Base-by-base conservation (phyloP, 2,113 vertebrate species). In the Mesoclemmys tuberculata region DNA sequence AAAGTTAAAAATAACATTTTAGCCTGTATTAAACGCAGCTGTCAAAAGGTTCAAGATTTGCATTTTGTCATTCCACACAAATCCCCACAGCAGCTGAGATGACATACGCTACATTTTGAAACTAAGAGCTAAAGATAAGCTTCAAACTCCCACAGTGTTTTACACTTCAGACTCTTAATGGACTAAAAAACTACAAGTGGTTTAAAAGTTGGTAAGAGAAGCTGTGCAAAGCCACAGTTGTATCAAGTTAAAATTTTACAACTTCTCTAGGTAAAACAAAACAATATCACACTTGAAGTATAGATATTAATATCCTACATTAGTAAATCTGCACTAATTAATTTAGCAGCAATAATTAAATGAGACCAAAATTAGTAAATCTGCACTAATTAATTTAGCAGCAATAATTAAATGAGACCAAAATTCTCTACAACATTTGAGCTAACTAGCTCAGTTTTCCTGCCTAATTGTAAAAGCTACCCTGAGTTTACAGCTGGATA, bases 11-110 rank as follows among this genome's bases (percentile, higher is more conserved):
- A 99, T 98, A 98, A 97, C 96, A 94, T 85, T 94, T 94, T 95
- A 97, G 98, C 98, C 95, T 98, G 97, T 94, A 82, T 94, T 98
- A 98, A 98, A 96, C 91, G 85, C 97, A 99, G 99, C 98, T 99
- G 99, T 98, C 97, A 96, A 98, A 98, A 94, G 94, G 97, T 97
- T 96, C 82, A 92, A 98, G 98, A 98, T 98, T 96, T 93, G 5
- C 97, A 96, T 98, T 98, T 96, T 98, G 97, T 97, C 98, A 98
- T 98, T 96, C 98, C 82, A 52, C 95, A 96, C 98, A 98, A 98
- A 99, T 98, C 98, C 94, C 80, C 41, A 88, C 98, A 98, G 98
- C 98, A 99, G 99, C 99, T 99, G 99, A 99, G 98, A 98, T 97
- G 98, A 98, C 98, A 97, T 90, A 96, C 84, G 80, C 83, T 83